Percentiles rank a stretch among this genome's conserved stretches.
Evolutionary conservation across 2,888 invertebrate genomes (phyloP).

Genomic region (Galeopsomyia nigrocyanea): DNA sequence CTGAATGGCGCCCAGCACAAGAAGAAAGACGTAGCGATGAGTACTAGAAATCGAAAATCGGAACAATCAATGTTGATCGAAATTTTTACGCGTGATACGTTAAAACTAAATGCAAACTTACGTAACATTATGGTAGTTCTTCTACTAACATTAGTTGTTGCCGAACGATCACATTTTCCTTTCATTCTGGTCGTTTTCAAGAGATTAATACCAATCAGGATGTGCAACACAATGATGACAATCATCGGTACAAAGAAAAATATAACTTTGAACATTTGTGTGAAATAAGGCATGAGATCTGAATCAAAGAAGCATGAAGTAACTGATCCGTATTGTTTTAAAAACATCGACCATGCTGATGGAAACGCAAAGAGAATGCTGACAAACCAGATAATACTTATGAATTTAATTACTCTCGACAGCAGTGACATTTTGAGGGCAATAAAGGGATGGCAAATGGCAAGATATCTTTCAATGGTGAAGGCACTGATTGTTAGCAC

Average conservation of each 20-base stretch:
- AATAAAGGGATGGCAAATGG: constrained; percentile 4
- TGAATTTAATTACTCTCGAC: not conserved
- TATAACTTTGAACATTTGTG: too few relatives aligned
- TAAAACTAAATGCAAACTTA: too few relatives aligned
- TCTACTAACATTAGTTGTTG: too few relatives aligned
- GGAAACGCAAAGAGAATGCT: too few relatives aligned
- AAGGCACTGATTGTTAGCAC: not conserved
- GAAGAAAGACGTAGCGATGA: not conserved
- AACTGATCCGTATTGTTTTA: not conserved
- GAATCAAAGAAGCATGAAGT: too few relatives aligned
- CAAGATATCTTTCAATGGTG: constrained; percentile 1
- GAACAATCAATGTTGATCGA: not conserved
- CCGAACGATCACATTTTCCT: too few relatives aligned
- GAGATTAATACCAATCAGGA: too few relatives aligned
- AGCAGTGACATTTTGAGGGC: not conserved
- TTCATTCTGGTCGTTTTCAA: too few relatives aligned
- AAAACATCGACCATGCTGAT: not conserved
- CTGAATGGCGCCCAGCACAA: constrained; percentile 1
- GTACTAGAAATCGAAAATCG: constrained; percentile 8
- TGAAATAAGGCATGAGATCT: too few relatives aligned
- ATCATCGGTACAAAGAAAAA: too few relatives aligned
- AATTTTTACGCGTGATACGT: too few relatives aligned
- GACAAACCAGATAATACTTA: not conserved
- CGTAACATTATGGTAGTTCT: constrained; percentile 12
- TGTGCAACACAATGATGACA: too few relatives aligned